These are phyloP conservation scores for Dendropsophus ebraccatus DNA, from an alignment of 2,113 vertebrate genomes.

Conservation along the genomic window DNA sequence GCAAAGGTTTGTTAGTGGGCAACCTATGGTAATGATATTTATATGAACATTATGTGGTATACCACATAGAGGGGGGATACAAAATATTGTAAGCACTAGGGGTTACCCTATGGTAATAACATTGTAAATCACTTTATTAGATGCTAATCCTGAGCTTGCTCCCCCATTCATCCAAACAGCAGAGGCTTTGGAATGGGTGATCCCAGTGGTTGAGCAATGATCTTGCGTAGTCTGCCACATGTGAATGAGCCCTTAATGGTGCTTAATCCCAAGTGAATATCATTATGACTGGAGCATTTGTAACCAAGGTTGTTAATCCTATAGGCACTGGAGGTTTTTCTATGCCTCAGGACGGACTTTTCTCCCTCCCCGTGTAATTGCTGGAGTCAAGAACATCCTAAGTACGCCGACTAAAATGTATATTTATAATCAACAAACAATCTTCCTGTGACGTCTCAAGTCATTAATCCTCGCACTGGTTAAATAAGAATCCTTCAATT, in stretches of 20 bases:
- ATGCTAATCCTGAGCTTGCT: not conserved
- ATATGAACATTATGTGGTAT: no score
- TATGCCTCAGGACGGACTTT: not conserved
- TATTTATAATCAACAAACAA: not conserved
- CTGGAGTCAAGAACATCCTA: conserved; percentile 22
- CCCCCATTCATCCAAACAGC: not conserved
- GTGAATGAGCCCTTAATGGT: not conserved
- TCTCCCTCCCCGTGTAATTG: not conserved
- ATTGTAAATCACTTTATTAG: no score
- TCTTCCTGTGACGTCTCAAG: not conserved
- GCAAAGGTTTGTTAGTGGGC: no score
- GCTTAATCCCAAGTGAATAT: conserved; percentile 4
- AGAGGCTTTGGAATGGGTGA: not conserved
- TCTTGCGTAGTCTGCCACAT: not conserved
- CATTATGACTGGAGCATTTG: conserved; percentile 15
- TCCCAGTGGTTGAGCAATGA: not conserved
- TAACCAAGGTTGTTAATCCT: conserved; percentile 21
- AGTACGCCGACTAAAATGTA: not conserved
- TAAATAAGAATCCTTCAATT: conserved; percentile 18
- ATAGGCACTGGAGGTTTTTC: conserved; percentile 6
- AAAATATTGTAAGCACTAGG: no score
- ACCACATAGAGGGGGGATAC: no score
- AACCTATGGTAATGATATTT: no score
- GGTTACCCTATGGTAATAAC: no score
- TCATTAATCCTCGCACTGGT: conserved; percentile 10